phyloP scores from a whole-genome alignment of 2,113 vertebrate species.

The Periophthalmodon schlosseri region DNA sequence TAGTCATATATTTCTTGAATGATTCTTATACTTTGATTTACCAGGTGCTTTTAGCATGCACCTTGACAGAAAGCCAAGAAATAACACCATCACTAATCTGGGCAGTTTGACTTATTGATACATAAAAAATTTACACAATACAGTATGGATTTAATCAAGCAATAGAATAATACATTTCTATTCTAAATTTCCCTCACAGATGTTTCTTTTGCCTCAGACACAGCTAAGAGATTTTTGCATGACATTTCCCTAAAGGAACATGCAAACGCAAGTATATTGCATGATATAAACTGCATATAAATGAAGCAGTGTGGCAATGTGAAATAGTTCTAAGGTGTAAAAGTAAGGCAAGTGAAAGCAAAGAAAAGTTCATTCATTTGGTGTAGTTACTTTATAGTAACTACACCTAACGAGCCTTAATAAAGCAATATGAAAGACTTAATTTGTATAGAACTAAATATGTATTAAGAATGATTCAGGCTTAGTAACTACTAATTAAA shows the following conservation, averaged over 20 bases:
- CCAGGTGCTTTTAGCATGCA: no score
- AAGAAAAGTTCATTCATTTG: not conserved
- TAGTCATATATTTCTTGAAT: no score
- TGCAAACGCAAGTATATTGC: constrained; percentile 14
- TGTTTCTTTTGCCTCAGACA: not conserved
- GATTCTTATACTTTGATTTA: no score
- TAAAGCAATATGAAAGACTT: no score
- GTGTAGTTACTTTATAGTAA: no score
- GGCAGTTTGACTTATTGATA: not conserved
- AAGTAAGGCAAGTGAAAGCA: not conserved
- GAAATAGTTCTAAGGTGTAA: not conserved
- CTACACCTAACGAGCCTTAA: no score
- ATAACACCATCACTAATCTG: no score
- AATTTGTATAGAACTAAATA: no score
- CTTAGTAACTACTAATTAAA: no score
- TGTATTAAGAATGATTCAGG: no score
- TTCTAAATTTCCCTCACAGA: not conserved
- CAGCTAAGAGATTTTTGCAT: not conserved
- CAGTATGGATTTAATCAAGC: not conserved
- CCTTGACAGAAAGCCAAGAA: no score
- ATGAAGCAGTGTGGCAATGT: not conserved
- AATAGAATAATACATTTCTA: not conserved
- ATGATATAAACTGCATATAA: not conserved
- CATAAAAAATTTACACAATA: not conserved
- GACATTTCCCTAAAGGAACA: constrained; percentile 3